A percentile compares a stretch with the other conserved stretches of the same genome.
Conservation (phyloP, 2,888 invertebrate genomes). For the Acleris holmiana region DNA sequence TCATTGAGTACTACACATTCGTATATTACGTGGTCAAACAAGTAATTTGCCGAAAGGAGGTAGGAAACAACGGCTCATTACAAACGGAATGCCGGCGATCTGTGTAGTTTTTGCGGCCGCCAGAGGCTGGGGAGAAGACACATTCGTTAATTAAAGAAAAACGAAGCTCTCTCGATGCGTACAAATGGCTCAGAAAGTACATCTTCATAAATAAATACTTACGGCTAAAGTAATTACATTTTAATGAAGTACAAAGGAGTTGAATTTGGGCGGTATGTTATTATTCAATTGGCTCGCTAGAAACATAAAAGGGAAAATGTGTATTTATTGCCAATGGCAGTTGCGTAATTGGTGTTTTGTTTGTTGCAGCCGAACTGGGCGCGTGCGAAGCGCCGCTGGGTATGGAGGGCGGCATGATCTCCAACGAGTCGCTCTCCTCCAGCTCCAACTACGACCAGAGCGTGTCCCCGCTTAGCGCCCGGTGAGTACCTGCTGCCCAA, state of each 20-base stretch:
- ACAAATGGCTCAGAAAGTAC: conserved; percentile 23
- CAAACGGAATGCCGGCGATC: conserved; percentile 36
- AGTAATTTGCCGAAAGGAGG: conserved; percentile 6
- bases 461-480: conserved; percentile 94
- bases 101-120: conserved; percentile 31
- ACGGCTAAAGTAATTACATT: conserved; percentile 14
- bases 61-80: conserved; percentile 32
- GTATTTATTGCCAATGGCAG: no score
- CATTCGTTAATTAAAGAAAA: conserved; percentile 55
- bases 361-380: conserved; percentile 79
- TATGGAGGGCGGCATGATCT: conserved; percentile 94
- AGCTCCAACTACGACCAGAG: conserved; percentile 94
- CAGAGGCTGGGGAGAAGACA: conserved; percentile 38
- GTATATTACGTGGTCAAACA: not conserved
- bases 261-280: no score
- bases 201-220: conserved; percentile 12
- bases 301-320: no score
- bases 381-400: conserved; percentile 91
- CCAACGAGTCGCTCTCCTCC: conserved; percentile 92
- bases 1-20: no score
- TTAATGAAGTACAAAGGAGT: conserved; percentile 1
- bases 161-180: conserved; percentile 40
- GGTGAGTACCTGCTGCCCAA: conserved; percentile 79
- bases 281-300: no score
- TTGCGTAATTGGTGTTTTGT: not conserved